Evolutionary conservation across 2,888 invertebrate genomes (phyloP), one percentile per base, ranked within the genome.

Genomic region (Leptogaster cylindrica): DNA sequence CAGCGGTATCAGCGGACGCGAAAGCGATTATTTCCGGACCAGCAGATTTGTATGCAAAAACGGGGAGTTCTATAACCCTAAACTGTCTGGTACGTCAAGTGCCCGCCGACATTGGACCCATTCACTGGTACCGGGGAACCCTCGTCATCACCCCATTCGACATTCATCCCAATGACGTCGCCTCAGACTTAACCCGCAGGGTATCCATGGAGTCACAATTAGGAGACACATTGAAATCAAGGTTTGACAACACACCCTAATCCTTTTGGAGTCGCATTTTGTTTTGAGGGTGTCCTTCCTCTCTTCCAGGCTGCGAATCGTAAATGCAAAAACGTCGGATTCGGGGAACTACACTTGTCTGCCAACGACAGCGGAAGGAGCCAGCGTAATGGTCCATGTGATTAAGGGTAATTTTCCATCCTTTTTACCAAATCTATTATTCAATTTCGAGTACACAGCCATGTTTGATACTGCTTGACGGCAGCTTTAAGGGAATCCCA

Each of bases 191-290:
- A 36, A 74, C 76, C 27, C 73, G 77, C 65, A 75, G 79, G 70
- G 79, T 79, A 66, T 78, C 79, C 66, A 79, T 79, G 79, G 79
- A 78, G 67, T 78, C 78, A 12, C 78, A 79, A 73, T 70, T 79
- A 72, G 79, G 79, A 55, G 92, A 92, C 74, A 89, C 89, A 72
- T 84, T 93, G 71, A 90, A 91, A 78, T 90, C 92, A 73, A 78
- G 79, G 80, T 80, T 70, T n/a, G n/a, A n/a, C n/a, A n/a, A n/a
- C n/a, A n/a, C n/a, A n/a, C n/a, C n/a, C n/a, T n/a, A n/a, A n/a
- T n/a, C n/a, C n/a, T n/a, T n/a, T n/a, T n/a, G n/a, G n/a, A n/a
- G n/a, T n/a, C n/a, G 2, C 10, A 52, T 66, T 66, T 12, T 65
- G n/a, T n/a, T n/a, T n/a, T n/a, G n/a, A n/a, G 10, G 6, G 31